phyloP scores from a whole-genome alignment of 1,140 invertebrate genomes.

The Trigoniulus corallinus region DNA sequence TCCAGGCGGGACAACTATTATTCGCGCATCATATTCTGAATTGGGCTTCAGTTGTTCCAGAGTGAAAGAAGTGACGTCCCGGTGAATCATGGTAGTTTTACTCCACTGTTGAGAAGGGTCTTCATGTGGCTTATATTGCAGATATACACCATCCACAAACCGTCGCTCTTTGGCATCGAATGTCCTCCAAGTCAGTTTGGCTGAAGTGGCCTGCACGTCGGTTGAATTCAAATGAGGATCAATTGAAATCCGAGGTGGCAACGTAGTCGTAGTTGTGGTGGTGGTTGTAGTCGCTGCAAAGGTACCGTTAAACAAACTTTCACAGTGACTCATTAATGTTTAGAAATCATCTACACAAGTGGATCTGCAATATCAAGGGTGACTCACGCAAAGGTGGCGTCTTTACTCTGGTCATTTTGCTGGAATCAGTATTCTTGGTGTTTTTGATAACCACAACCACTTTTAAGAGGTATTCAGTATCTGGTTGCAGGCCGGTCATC shows the following conservation, averaged over 20 bases:
- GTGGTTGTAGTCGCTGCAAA: slow-evolving; percentile 6
- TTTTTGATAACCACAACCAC: slow-evolving; percentile 55
- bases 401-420: slow-evolving; percentile 37
- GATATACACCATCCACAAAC: slow-evolving; percentile 50
- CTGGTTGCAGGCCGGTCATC: slow-evolving; percentile 50
- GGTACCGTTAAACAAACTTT: background rate
- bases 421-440: slow-evolving; percentile 49
- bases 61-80: slow-evolving; percentile 49
- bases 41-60: slow-evolving; percentile 51
- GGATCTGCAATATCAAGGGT: slow-evolving; percentile 1
- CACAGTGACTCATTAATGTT: background rate
- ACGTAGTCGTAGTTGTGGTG: slow-evolving; percentile 28
- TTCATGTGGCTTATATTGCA: slow-evolving; percentile 50
- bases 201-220: slow-evolving; percentile 56
- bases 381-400: slow-evolving; percentile 7
- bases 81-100: slow-evolving; percentile 50
- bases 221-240: slow-evolving; percentile 52
- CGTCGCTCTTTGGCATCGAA: slow-evolving; percentile 59
- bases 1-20: slow-evolving; percentile 53
- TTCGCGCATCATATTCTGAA: slow-evolving; percentile 53
- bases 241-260: slow-evolving; percentile 44
- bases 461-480: slow-evolving; percentile 62
- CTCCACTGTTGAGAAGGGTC: slow-evolving; percentile 29
- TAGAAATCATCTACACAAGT: too few species aligned
- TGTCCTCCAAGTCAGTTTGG: slow-evolving; percentile 60